Evolutionary conservation across 1,140 invertebrate species (phyloP), one percentile per base, ranked within the genome.

Genomic region (Paracyclopina nana): DNA sequence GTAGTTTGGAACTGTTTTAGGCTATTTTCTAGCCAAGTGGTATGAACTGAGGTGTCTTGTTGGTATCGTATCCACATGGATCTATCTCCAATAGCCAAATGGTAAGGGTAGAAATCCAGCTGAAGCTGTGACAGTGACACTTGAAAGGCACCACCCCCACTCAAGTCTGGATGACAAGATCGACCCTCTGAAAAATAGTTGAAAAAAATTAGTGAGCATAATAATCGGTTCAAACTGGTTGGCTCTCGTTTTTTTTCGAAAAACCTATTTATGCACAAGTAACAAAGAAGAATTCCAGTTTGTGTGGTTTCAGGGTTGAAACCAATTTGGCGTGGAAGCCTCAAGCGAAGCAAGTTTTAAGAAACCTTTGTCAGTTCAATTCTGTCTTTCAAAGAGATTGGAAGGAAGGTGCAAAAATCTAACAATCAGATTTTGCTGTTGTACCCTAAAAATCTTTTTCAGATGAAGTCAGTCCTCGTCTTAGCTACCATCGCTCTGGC

Each of bases 51-150:
- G n/a, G n/a, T n/a, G n/a, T n/a, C n/a, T 22, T 48, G 16, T 29
- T 26, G 28, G 18, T 48, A 48, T 28, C 45, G 16, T 8, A 48
- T 48, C 90, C 88, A 97, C 64, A 87, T 82, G 56, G 79, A 76
- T 55, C 86, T 70, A 63, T 82, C 80, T 8, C 78, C 76, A 60
- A 78, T 75, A 51, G 88, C 86, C 58, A 87, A 74, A 65, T 95
- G 87, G 70, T 92, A 96, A 0, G 92, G 92, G 69, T 97, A 98
- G 61, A 88, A 84, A 65, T 97, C 92, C 8, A 96, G 68, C 63
- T 88, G 79, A 61, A 97, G 79, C 61, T 79, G 68, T 24, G 61
- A 72, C 18, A 98, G 63, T 4, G 80, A 80, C 30, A 97, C 78
- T 69, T 96, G 91, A 51, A 97, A 67, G n/a, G 90, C 86, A 3